Percentiles rank a stretch among this genome's conserved stretches.
Conservation (phyloP, 2,113 vertebrate genomes). For the Rhynchopsitta pachyrhyncha region DNA sequence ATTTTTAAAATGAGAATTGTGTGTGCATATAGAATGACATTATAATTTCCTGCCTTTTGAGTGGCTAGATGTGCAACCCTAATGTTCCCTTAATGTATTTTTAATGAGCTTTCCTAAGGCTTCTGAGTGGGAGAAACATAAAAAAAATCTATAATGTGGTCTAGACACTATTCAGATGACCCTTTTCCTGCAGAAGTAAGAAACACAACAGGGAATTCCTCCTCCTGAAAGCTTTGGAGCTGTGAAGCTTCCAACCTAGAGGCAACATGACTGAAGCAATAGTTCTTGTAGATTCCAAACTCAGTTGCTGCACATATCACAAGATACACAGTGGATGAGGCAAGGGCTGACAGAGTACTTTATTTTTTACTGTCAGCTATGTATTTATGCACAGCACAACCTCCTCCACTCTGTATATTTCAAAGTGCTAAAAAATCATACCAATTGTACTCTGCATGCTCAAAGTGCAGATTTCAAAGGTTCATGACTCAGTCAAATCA, state of each 20-base stretch:
- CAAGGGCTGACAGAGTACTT: conserved; percentile 20
- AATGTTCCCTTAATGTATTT: conserved; percentile 54
- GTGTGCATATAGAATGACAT: conserved; percentile 8
- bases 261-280: conserved; percentile 16
- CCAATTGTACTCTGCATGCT: conserved; percentile 64
- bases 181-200: conserved; percentile 40
- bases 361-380: conserved; percentile 63
- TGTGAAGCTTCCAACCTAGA: background rate
- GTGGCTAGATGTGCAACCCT: conserved; percentile 26
- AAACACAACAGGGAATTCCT: conserved; percentile 41
- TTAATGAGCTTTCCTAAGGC: conserved; percentile 51
- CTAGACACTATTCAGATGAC: conserved; percentile 50
- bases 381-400: conserved; percentile 62
- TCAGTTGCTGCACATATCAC: conserved; percentile 1
- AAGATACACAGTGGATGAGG: conserved; percentile 30
- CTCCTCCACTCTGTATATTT: conserved; percentile 58
- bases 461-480: conserved; percentile 69
- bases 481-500: conserved; percentile 67
- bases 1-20: conserved; percentile 42
- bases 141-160: conserved; percentile 39
- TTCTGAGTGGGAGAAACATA: conserved; percentile 9
- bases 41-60: conserved; percentile 51
- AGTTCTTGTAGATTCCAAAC: conserved; percentile 29
- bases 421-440: conserved; percentile 59
- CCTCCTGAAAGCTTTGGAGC: conserved; percentile 19